phyloP scores from a whole-genome alignment of 2,888 invertebrate genomes.

The Nephrotoma flavescens region DNA sequence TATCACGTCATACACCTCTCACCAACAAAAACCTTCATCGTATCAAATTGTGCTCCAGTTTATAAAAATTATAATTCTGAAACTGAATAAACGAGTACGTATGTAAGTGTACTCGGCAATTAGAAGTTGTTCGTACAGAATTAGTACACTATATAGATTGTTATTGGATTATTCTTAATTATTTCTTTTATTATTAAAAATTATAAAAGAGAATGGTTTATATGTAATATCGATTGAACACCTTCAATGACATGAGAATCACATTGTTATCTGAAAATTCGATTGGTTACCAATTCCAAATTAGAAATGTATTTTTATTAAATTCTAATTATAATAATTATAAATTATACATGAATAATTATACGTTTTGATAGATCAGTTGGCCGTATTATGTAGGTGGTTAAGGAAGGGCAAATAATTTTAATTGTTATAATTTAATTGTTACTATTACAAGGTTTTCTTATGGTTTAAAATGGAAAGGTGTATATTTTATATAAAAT shows the following conservation, averaged over 20 bases:
- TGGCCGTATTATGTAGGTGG: not conserved
- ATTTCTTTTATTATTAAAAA: not conserved
- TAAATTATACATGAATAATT: not conserved
- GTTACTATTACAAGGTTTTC: no score
- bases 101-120: not conserved
- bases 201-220: not conserved
- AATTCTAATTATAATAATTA: not conserved
- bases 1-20: not conserved
- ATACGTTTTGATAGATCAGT: not conserved
- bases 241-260: not conserved
- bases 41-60: not conserved
- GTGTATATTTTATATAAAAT: no score
- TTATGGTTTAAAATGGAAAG: no score
- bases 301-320: not conserved
- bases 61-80: not conserved
- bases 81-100: not conserved
- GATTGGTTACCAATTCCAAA: no score
- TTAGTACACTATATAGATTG: not conserved
- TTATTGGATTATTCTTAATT: not conserved
- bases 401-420: not conserved
- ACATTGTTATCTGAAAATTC: not conserved
- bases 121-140: not conserved
- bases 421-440: no score
- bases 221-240: not conserved
- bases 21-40: not conserved